Evolutionary conservation across 2,113 vertebrate genomes (phyloP).

Genomic region (Caloenas nicobarica): DNA sequence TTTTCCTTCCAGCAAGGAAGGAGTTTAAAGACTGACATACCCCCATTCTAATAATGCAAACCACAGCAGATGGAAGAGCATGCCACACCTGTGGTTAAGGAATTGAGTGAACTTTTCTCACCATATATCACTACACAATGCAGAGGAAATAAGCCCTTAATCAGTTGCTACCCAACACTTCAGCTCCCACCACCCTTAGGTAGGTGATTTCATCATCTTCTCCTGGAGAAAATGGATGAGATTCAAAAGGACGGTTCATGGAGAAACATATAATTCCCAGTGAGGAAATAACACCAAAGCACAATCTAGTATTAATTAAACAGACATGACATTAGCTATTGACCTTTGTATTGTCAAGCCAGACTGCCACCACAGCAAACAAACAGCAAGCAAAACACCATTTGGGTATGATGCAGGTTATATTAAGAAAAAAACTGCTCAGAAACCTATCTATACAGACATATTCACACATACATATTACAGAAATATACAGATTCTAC

Average conservation of each 20-base stretch:
- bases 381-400: neutral
- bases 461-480: neutral
- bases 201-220: neutral
- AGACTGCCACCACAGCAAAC: neutral
- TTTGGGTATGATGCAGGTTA: neutral
- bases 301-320: neutral
- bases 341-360: neutral
- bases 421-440: neutral
- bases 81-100: neutral
- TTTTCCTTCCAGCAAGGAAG: neutral
- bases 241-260: neutral
- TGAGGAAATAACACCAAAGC: neutral
- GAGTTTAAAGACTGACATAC: neutral
- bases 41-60: neutral
- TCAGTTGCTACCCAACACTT: neutral
- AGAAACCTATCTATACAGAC: neutral
- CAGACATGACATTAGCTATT: neutral
- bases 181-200: accelerated
- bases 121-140: neutral
- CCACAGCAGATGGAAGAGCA: neutral
- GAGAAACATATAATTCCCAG: neutral
- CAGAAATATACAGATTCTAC: neutral
- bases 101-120: neutral
- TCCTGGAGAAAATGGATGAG: neutral
- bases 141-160: neutral